Evolutionary conservation across 92 coral and sea anemone species (phyloP).

Genomic region (Zoanthus gigantus): DNA sequence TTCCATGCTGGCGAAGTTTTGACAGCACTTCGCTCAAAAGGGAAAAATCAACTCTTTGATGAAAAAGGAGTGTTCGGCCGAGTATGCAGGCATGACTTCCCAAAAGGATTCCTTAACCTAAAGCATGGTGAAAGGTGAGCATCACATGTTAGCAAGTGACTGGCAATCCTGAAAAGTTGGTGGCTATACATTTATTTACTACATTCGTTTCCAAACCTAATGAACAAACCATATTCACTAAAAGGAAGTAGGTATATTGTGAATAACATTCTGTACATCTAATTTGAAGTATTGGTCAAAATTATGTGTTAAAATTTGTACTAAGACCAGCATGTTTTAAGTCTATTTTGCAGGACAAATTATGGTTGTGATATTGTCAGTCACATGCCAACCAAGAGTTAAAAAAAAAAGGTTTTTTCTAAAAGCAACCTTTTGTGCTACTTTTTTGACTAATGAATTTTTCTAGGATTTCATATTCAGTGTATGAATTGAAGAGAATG

Average conservation of each 20-base stretch:
- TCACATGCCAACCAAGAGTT: neutral
- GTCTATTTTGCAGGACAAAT: neutral
- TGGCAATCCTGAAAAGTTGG: neutral
- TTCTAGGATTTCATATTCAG: neutral
- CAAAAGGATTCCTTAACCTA: constrained; percentile 65
- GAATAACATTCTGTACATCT: neutral
- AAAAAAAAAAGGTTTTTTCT: neutral
- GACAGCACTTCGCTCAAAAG: constrained; percentile 71
- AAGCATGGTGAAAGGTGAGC: constrained; percentile 76
- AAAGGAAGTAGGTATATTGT: constrained; percentile 3
- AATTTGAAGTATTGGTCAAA: neutral
- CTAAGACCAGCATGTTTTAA: neutral
- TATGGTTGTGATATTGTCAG: neutral
- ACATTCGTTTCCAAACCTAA: neutral
- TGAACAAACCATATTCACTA: neutral
- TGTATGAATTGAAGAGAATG: neutral
- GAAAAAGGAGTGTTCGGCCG: constrained; percentile 77
- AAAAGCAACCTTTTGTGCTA: neutral
- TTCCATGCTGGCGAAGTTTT: constrained; percentile 84
- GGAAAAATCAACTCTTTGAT: constrained; percentile 74
- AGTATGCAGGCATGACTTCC: constrained; percentile 76
- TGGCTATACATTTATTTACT: neutral
- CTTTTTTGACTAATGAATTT: neutral
- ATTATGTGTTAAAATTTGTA: neutral
- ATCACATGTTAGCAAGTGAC: neutral